A percentile compares a stretch with the other conserved stretches of the same genome.
Evolutionary conservation across 2,113 vertebrate genomes (phyloP).

Genomic region (Sula dactylatra): DNA sequence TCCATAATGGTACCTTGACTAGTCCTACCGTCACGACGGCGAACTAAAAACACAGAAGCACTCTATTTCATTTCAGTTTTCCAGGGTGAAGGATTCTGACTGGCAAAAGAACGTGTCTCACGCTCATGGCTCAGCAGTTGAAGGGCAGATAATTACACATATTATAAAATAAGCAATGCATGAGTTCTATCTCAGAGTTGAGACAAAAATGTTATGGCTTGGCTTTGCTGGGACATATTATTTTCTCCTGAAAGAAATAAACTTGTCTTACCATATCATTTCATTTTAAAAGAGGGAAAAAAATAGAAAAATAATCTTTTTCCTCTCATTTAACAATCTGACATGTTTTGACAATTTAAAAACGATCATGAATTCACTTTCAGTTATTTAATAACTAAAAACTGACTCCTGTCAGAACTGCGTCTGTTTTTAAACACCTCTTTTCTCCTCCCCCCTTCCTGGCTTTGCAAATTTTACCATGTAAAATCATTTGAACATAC

Average conservation of each 20-base stretch:
- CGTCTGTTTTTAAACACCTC: not conserved
- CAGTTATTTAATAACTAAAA: conserved; percentile 21
- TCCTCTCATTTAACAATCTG: not conserved
- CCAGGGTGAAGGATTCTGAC: not conserved
- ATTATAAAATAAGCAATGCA: not conserved
- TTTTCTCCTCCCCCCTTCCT: not conserved
- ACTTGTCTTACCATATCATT: not conserved
- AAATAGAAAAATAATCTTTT: not conserved
- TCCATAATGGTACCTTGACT: not conserved
- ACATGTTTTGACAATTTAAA: conserved; percentile 13
- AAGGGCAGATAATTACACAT: not conserved
- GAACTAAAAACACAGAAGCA: not conserved
- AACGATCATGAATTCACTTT: not conserved
- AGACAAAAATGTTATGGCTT: not conserved
- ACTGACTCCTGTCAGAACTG: not conserved
- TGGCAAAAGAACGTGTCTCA: not conserved
- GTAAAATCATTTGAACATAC: not conserved
- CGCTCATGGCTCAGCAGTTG: not conserved
- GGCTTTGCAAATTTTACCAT: not conserved
- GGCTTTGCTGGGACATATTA: not conserved
- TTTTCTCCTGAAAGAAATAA: conserved; percentile 27
- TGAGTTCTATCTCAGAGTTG: not conserved
- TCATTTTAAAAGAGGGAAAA: not conserved
- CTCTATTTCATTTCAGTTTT: not conserved
- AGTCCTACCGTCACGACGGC: not conserved